Base-by-base conservation (phyloP, 2,888 invertebrate genomes). In the Cheiracanthium punctorium region DNA sequence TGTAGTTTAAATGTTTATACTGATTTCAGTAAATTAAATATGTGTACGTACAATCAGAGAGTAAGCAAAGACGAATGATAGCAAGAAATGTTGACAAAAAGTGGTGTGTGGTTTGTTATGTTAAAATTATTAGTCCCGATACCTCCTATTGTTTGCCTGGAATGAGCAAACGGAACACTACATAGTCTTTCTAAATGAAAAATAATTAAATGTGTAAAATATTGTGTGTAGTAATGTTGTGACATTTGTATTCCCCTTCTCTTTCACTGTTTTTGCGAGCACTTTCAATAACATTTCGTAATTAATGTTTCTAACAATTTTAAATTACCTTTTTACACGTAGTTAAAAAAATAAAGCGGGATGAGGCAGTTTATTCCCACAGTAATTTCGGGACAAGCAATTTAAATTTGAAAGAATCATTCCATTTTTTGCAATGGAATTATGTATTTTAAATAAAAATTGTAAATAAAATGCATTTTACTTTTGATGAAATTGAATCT, bases 31-130 rank as follows among this genome's bases (percentile, higher is more conserved):
- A 29, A 30, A 32, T 30, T 29, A 69, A 69, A 20, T 69, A 74
- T 65, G 73, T 84, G 77, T 84, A 72, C 72, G 82, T 84, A 84
- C 82, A 84, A 84, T 84, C 82, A 84, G 73, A 72, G 20, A 28
- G 48, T 20, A 73, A 37, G 65, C 37, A 43, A 67, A 33, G 37
- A 20, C n/a, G n/a, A n/a, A n/a, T n/a, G n/a, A n/a, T n/a, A 33
- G 72, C 58, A 77, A 77, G 77, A 73, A 84, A 84, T 84, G 82
- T 84, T 84, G 67, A 84, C 82, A 84, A 79, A 76, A 84, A 29
- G 41, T 77, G 73, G 72, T 73, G 77, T 84, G 82, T 77, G 73
- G 76, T 84, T 84, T 84, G 77, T 73, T 67, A 37, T 8, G n/a
- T 1, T 58, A 24, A 1, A 5, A 4, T 24, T 1, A 24, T 5